A percentile compares a stretch with the other conserved stretches of the same genome.
These are phyloP conservation scores for Menura novaehollandiae DNA, from an alignment of 2,113 vertebrate genomes.

Conservation along the genomic window DNA sequence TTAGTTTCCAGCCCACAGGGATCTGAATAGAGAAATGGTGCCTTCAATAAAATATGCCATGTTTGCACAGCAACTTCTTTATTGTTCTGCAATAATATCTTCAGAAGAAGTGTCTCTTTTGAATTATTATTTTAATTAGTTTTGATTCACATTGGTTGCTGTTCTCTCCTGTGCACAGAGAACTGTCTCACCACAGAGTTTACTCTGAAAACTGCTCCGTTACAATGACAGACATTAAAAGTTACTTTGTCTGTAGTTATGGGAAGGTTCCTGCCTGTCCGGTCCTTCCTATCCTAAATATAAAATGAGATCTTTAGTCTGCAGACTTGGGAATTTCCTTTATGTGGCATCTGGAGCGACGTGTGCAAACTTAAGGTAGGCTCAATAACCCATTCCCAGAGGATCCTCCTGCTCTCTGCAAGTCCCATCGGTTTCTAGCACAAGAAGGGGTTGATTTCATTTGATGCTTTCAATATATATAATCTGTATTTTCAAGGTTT, in stretches of 20 bases:
- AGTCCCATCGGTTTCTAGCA: neutral
- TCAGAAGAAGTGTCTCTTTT: conserved; percentile 12
- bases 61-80: neutral
- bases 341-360: neutral
- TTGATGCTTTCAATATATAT: neutral
- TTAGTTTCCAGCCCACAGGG: neutral
- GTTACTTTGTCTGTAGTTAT: neutral
- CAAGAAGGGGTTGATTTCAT: neutral
- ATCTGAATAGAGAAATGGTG: neutral
- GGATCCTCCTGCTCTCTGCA: neutral
- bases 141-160: neutral
- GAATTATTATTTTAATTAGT: conserved; percentile 57
- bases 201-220: neutral
- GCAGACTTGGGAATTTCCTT: neutral
- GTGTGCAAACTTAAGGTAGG: neutral
- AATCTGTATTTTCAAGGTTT: neutral
- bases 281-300: neutral
- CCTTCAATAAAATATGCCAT: neutral
- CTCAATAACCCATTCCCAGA: neutral
- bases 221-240: neutral
- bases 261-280: neutral
- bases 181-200: neutral
- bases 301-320: neutral
- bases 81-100: neutral
- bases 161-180: neutral